Base-by-base conservation (phyloP, 2,113 vertebrate genomes). In the Gallinago jamesoni region DNA sequence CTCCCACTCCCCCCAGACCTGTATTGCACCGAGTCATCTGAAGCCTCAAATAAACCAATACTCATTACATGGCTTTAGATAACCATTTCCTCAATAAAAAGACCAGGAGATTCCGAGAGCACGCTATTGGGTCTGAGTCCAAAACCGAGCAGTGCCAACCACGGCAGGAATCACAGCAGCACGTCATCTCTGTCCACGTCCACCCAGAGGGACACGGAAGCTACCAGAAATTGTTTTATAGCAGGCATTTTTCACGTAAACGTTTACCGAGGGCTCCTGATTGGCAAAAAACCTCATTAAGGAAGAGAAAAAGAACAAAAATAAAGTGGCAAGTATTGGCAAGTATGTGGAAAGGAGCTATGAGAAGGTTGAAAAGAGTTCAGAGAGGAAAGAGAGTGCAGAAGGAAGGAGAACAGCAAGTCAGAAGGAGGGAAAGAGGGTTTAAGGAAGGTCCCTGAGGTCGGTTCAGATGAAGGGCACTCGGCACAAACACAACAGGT, bases 131-230 rank as follows among this genome's bases (percentile, higher is more conserved):
- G 30, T 2, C 0, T 13, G 17, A 27, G 50, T 5, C 45, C 50
- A 53, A 69, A 64, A 50, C 55, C 0, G 13, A 88, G 53, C 35
- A 21, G 16, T 33, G 39, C 14, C 70, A 88, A 10, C 20, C 30
- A 14, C 1, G 22, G 55, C 35, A 48, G 50, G 56, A 45, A 60
- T 24, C 35, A 66, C 20, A 63, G 53, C 7, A 83, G 59, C 31
- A 53, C 39, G 19, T 27, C 45, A 68, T 31, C 59, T 6, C 21
- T 45, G 43, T 68, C 37, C 31, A 15, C 2, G 0, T 35, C 31
- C 0, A 1, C n/a, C 60, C n/a, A 35, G 22, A 12, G 27, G 17
- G 35, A 69, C 15, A 7, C 0, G 4, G 56, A 56, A 72, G 37
- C 21, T 14, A 48, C 70, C 70, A 48, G 47, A 41, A 77, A 12